Base-by-base conservation (phyloP, 2,888 invertebrate species). In the Orchesella flavescens region DNA sequence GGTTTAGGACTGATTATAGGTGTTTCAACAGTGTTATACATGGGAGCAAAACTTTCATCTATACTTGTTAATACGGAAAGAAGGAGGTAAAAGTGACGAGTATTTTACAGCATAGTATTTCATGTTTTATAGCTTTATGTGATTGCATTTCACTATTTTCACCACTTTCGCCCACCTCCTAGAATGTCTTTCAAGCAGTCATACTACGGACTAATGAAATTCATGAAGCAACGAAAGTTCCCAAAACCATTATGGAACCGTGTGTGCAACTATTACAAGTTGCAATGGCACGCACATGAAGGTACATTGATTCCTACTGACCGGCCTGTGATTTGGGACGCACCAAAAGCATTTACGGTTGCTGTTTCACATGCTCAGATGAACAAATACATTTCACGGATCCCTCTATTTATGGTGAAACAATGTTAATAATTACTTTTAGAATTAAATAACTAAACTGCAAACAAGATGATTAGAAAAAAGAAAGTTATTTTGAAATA, bases 251-350 rank as follows among this genome's bases (percentile, higher is more conserved):
- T 88, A 3, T 23, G 46, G 24, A 15, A 55, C 4, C 53, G 86
- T 34, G 85, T 88, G 2, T 57, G 59, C 15, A 24, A 69, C 0
- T 88, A 87, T 34, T 88, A 86, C 61, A 66, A 75, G 3, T 68
- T 88, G 74, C 86, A 87, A 19, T 88, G 88, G 88, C 43, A 59
- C 34, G 59, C 84, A 7, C 87, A 88, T 23, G 83, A 86, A 68
- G 87, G 88, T 0, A 85, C 86, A 1, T 63, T 88, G 0, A 86
- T 85, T 55, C 87, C 86, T 0, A 61, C 73, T 15, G 85, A 82
- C 10, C 46, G 77, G 49, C 84, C 86, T 10, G 86, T 81, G 1
- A 86, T 88, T 15, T 87, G 87, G 87, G 88, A 88, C 77, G 85
- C 87, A 13, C 88, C 88, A 10, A 86, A 84, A 49, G 57, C 83